Base-by-base conservation (phyloP, 1,140 invertebrate species). In the Babylonia areolata region DNA sequence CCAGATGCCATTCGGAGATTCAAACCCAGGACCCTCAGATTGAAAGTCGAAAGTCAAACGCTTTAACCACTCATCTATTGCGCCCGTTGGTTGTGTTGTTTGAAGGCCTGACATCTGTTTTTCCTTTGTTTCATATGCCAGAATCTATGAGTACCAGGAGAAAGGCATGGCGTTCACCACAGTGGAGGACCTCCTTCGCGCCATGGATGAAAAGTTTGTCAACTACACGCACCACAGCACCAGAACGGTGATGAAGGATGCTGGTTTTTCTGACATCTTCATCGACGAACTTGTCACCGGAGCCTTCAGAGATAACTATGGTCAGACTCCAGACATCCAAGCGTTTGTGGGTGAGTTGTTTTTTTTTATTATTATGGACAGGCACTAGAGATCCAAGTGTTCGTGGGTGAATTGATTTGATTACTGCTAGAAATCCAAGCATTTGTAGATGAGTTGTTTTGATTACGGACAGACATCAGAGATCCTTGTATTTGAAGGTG, bases 221-320 rank as follows among this genome's bases (percentile, higher is more conserved):
- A 93, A 95, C 78, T 92, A 95, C 88, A 93, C 96, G 3, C 89
- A 94, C 77, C 91, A 88, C 64, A 93, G 95, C 3, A 92, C 95
- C 20, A 90, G 92, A 86, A 91, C 94, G 58, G 90, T 95, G 79
- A 92, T 96, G 51, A 89, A 88, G 73, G 89, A 94, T 35, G 83
- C 93, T 3, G 95, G 95, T 0, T 95, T 95, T 85, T 93, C 94
- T 12, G 88, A 95, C 12, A 85, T 80, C 37, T 92, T 96, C 35
- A 95, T 96, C 23, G 85, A 96, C 85, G 96, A 97, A 92, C 84
- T 96, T 35, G 95, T 95, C 2, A 91, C 94, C 87, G 95, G 95
- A 15, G 95, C 95, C 35, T 90, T 95, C 42, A 94, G 95, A 75
- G 95, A 95, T 0, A 96, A 96, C 93, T 97, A 96, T 91, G 96